Evolutionary conservation across 2,113 vertebrate species (phyloP).

Genomic region (Myanophis thanlyinensis): DNA sequence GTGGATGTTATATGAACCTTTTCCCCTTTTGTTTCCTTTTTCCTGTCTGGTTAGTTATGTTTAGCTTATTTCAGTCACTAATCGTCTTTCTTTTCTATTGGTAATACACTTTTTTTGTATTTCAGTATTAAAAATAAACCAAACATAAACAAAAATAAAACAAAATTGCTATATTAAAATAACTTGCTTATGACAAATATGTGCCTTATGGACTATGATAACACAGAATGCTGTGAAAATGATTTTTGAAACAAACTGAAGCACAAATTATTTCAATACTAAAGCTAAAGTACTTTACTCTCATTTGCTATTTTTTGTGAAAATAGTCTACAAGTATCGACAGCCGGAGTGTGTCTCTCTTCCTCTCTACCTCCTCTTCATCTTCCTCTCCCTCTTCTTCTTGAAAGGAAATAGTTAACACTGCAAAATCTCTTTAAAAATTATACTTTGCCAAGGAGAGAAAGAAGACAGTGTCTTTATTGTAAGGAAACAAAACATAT

Average conservation of each 20-base stretch:
- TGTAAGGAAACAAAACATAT: conserved; percentile 5
- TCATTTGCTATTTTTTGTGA: not conserved
- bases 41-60: not conserved
- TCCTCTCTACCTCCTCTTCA: not conserved
- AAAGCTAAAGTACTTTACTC: not conserved
- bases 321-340: not conserved
- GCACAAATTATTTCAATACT: not conserved
- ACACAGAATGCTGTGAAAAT: not conserved
- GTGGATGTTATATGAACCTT: not conserved
- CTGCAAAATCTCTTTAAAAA: not conserved
- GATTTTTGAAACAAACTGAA: not conserved
- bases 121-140: not conserved
- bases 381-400: not conserved
- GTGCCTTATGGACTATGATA: not conserved
- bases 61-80: not conserved
- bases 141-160: not conserved
- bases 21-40: not conserved
- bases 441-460: not conserved
- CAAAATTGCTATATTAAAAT: not conserved
- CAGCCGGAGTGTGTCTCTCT: not conserved
- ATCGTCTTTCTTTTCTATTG: not conserved
- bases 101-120: not conserved
- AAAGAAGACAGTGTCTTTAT: not conserved
- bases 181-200: not conserved
- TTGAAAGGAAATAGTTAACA: conserved; percentile 5